Conservation (phyloP, 2,797 vertebrate species). For the Ctenosaura bakeri region DNA sequence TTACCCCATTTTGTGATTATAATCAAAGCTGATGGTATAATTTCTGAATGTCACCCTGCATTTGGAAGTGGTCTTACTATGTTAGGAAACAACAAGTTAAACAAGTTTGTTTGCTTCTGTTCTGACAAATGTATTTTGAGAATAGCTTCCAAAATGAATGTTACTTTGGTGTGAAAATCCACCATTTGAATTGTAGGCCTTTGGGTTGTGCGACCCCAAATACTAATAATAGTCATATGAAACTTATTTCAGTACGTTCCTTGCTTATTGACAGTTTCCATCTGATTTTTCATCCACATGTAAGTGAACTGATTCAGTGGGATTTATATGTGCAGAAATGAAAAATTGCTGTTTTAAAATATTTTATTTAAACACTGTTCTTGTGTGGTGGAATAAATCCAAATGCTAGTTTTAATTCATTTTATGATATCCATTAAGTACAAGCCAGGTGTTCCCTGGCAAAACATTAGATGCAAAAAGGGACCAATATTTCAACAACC, state of each 20-base stretch:
- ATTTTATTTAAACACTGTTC: slow-evolving; percentile 32
- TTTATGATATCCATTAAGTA: slow-evolving; percentile 54
- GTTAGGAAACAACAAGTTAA: background rate
- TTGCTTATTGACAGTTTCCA: slow-evolving; percentile 15
- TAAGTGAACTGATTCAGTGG: slow-evolving; percentile 19
- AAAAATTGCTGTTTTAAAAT: background rate
- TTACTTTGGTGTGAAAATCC: background rate
- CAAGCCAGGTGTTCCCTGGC: slow-evolving; percentile 29
- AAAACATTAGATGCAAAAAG: slow-evolving; percentile 47
- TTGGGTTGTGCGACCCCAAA: slow-evolving; percentile 7
- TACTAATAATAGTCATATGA: slow-evolving; percentile 30
- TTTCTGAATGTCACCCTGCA: background rate
- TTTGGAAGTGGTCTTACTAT: background rate
- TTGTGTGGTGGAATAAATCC: slow-evolving; percentile 32
- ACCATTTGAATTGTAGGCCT: background rate
- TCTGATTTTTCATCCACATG: slow-evolving; percentile 5
- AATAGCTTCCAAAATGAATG: background rate
- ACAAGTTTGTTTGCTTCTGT: background rate
- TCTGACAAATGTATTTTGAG: background rate
- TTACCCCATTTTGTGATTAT: background rate
- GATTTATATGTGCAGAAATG: background rate
- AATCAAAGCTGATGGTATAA: background rate
- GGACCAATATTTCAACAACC: slow-evolving; percentile 30
- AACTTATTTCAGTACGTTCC: slow-evolving; percentile 25
- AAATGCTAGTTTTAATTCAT: slow-evolving; percentile 51